phyloP scores from a whole-genome alignment of 1,140 invertebrate species.

The Conopomorpha cramerella region DNA sequence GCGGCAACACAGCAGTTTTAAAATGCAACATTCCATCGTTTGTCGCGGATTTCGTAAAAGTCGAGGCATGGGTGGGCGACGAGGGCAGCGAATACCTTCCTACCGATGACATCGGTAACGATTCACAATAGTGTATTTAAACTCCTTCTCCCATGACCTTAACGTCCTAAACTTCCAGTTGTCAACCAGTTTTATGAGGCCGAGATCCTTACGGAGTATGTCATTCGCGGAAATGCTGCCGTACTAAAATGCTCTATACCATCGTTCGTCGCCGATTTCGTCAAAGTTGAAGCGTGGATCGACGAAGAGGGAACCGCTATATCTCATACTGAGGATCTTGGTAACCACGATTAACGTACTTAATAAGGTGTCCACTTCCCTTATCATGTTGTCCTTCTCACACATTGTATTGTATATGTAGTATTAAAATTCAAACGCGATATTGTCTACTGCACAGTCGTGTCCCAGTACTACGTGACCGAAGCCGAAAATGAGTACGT shows the following conservation, averaged over 20 bases:
- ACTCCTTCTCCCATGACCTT: neutral
- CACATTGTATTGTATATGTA: too few species aligned
- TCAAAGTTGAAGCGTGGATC: slow-evolving; percentile 78
- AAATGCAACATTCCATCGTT: slow-evolving; percentile 93
- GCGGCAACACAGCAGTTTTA: slow-evolving; percentile 88
- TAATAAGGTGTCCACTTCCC: slow-evolving; percentile 20
- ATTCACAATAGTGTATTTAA: neutral
- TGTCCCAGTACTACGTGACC: slow-evolving; percentile 85
- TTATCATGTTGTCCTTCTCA: slow-evolving; percentile 19
- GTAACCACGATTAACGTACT: slow-evolving; percentile 46
- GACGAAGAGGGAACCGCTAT: slow-evolving; percentile 67
- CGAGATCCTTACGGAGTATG: slow-evolving; percentile 77
- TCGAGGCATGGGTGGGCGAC: slow-evolving; percentile 86
- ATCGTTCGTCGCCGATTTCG: slow-evolving; percentile 80
- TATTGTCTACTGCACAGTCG: slow-evolving; percentile 74
- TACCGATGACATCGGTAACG: slow-evolving; percentile 50
- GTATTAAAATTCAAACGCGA: too few species aligned
- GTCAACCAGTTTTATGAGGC: slow-evolving; percentile 82
- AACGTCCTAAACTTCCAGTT: slow-evolving; percentile 62
- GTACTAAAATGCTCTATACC: slow-evolving; percentile 81
- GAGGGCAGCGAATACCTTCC: slow-evolving; percentile 71
- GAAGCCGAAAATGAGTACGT: slow-evolving; percentile 94
- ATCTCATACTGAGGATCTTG: slow-evolving; percentile 64
- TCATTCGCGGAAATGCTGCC: slow-evolving; percentile 80
- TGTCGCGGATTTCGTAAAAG: slow-evolving; percentile 87